Evolutionary conservation across 2,888 invertebrate species (phyloP), one percentile per base, ranked within the genome.

Genomic region (Microdon myrmicae): DNA sequence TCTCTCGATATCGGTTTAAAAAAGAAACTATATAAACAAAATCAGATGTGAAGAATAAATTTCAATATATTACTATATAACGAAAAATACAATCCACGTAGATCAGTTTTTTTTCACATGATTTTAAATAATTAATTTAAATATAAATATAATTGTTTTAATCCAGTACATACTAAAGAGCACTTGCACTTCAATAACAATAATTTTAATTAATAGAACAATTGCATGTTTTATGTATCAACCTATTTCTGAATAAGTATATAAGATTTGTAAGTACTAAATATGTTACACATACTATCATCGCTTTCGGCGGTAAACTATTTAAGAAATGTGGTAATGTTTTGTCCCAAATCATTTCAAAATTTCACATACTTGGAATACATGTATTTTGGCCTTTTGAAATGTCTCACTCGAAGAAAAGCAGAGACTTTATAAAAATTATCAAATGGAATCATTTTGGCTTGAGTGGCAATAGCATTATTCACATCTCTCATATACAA

Each of bases 381-480:
- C 10, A 2, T 17, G 19, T 9, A 26, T 25, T 38, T 26, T 17
- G 25, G 23, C 9, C 26, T 38, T 23, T 25, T 38, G 25, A 38
- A 26, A 26, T 38, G 20, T 38, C 8, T 26, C 7, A 26, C 17
- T 22, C 10, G n/a, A 16, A 37, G 14, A 5, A 19, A 35, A 2
- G 7, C 3, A 31, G 13, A 14, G 8, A 10, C 16, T 3, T 31
- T 3, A 23, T 31, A 22, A 39, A 55, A 48, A 38, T 34, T 14
- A 26, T 45, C 31, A 28, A 32, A 39, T 37, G 22, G 10, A 35
- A 19, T 35, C 23, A 31, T 48, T 51, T 51, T 39, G 48, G 64
- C 64, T 64, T 64, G 22, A 56, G 66, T 53, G 66, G 54, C 66
- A 66, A 54, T 54, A 54, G 53, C 66, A 66, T 66, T 66, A 48